These are phyloP conservation scores for Torymus tubicola DNA, from an alignment of 2,888 invertebrate genomes.

Conservation along the genomic window DNA sequence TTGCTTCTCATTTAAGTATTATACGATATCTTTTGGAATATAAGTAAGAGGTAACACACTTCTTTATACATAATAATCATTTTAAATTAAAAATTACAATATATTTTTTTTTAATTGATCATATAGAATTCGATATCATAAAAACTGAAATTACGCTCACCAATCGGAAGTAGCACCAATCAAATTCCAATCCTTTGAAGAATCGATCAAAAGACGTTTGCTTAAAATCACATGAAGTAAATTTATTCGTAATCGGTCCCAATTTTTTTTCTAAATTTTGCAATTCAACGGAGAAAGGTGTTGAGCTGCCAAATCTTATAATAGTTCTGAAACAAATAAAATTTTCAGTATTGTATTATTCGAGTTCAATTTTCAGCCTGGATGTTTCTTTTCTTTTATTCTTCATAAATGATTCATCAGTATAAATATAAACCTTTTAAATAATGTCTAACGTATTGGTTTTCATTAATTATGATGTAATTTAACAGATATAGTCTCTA, in stretches of 20 bases:
- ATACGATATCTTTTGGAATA: too few species aligned
- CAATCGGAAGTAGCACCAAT: slow-evolving; percentile 93
- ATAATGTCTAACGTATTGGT: too few species aligned
- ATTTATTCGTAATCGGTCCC: slow-evolving; percentile 84
- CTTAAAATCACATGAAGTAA: slow-evolving; percentile 89
- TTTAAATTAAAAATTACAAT: too few species aligned
- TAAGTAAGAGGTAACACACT: neutral
- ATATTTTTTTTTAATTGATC: too few species aligned
- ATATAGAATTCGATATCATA: too few species aligned
- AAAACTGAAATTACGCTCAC: slow-evolving; percentile 76
- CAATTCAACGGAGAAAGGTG: slow-evolving; percentile 84
- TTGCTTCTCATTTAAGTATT: too few species aligned
- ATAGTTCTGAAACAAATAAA: slow-evolving; percentile 81
- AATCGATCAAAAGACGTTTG: slow-evolving; percentile 89
- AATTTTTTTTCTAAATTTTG: slow-evolving; percentile 87
- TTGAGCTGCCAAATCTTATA: slow-evolving; percentile 87
- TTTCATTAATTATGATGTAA: too few species aligned
- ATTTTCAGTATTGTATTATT: neutral
- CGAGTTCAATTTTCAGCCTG: neutral
- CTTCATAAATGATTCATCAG: too few species aligned
- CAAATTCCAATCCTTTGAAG: slow-evolving; percentile 88
- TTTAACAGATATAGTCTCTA: too few species aligned
- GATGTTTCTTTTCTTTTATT: neutral
- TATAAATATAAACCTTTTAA: too few species aligned
- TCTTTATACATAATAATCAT: neutral